These are phyloP conservation scores for Sylvia atricapilla DNA, from an alignment of 2,113 vertebrate genomes.

Conservation along the genomic window DNA sequence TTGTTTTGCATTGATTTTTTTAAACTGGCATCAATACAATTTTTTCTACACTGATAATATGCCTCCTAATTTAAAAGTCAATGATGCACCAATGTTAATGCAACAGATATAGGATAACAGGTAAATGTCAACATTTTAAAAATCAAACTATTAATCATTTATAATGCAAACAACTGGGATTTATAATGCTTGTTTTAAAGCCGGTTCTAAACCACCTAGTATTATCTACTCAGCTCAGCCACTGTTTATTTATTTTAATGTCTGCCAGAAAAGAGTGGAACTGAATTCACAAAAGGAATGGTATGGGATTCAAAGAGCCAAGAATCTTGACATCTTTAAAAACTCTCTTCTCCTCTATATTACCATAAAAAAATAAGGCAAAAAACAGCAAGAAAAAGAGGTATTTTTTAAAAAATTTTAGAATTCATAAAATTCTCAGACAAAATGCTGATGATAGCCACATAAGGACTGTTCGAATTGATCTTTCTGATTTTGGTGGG, in stretches of 20 bases:
- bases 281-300: not conserved
- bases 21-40: not conserved
- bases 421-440: not conserved
- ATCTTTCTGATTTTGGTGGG: not conserved
- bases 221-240: not conserved
- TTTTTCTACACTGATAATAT: not conserved
- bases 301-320: not conserved
- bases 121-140: not conserved
- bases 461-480: not conserved
- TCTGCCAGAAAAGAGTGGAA: not conserved
- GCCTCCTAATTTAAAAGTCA: not conserved
- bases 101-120: not conserved
- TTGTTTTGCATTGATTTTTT: not conserved
- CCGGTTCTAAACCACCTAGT: not conserved
- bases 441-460: not conserved
- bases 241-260: not conserved
- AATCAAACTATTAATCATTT: not conserved
- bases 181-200: not conserved
- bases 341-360: not conserved
- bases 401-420: not conserved
- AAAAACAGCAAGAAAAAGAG: not conserved
- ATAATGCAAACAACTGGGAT: not conserved
- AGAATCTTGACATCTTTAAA: not conserved
- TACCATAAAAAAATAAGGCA: not conserved
- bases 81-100: not conserved